Evolutionary conservation across 1,140 invertebrate species (phyloP).

Genomic region (Trichonephila inaurata): DNA sequence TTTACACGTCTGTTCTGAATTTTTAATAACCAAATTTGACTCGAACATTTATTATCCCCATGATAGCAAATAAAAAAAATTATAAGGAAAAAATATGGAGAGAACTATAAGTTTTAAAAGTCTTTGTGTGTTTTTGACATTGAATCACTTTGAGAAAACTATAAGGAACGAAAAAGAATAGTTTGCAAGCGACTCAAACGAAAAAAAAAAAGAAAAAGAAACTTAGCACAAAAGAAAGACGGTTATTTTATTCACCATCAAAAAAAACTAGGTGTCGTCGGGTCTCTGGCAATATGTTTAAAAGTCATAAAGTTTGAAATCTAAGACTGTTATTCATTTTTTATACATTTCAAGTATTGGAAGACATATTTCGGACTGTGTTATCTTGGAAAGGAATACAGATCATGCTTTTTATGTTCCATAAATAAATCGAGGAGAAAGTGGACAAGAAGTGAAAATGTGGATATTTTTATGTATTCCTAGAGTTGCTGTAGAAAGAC

Average conservation of each 20-base stretch:
- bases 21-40: too few relatives aligned
- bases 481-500: background rate
- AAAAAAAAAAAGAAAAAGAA: background rate
- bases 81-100: too few relatives aligned
- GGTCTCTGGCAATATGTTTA: constrained; percentile 27
- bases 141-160: too few relatives aligned
- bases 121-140: too few relatives aligned
- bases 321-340: constrained; percentile 34
- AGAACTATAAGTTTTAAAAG: too few relatives aligned
- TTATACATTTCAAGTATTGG: constrained; percentile 35
- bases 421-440: constrained; percentile 31
- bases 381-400: constrained; percentile 12
- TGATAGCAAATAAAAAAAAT: too few relatives aligned
- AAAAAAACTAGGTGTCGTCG: constrained; percentile 9
- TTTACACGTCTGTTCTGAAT: too few relatives aligned
- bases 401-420: constrained; percentile 5
- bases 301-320: constrained; percentile 34
- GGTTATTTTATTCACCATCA: constrained; percentile 28
- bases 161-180: background rate
- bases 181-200: background rate
- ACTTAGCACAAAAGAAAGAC: background rate
- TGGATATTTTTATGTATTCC: constrained; percentile 32
- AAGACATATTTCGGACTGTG: constrained; percentile 31
- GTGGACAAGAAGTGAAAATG: constrained; percentile 12
- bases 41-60: too few relatives aligned